Base-by-base conservation (phyloP, 2,888 invertebrate genomes). In the Spicauda simplicius region DNA sequence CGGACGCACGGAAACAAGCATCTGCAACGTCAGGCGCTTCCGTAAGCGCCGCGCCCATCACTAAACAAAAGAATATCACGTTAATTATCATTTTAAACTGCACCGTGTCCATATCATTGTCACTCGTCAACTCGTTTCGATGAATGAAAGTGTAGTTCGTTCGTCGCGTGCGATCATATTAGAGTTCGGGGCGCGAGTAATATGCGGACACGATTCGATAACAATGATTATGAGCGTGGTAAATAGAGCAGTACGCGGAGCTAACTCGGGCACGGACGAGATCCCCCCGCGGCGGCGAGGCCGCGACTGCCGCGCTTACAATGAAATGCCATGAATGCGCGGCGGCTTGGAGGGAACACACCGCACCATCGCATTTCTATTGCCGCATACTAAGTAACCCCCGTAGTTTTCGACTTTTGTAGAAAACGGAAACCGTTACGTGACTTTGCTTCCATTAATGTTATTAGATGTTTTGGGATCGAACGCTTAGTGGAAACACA, bases 81-180 rank as follows among this genome's bases (percentile, higher is more conserved):
- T 86, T 84, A 84, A 90, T 89, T 88, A 93, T 88, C 93, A 92
- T 92, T 92, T 88, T 92, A 90, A 86, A 77, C 81, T 77, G 85
- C 92, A 91, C 92, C 88, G 85, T 85, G 88, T 90, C 87, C 92
- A 91, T 92, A 79, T 85, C 92, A 93, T 92, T 88, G 89, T 92
- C 79, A 90, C 88, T 88, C 82, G 85, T 88, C 85, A 84, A 78
- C 84, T 81, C 75, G 80, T 87, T 83, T 77, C 77, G 76, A 80
- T 86, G 84, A 87, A 86, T 83, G 85, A 82, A 81, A 84, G 79
- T 80, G 73, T 76, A 80, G 83, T 83, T 78, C 79, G 81, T 77
- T 73, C 72, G 73, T 79, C 80, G 78, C 82, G 83, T 81, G 82
- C 85, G 81, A 73, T 83, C 90, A 89, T 89, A 82, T 86, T 90